These are phyloP conservation scores for Apodemus speciosus DNA, from an alignment of 2,113 vertebrate species.

Conservation along the genomic window DNA sequence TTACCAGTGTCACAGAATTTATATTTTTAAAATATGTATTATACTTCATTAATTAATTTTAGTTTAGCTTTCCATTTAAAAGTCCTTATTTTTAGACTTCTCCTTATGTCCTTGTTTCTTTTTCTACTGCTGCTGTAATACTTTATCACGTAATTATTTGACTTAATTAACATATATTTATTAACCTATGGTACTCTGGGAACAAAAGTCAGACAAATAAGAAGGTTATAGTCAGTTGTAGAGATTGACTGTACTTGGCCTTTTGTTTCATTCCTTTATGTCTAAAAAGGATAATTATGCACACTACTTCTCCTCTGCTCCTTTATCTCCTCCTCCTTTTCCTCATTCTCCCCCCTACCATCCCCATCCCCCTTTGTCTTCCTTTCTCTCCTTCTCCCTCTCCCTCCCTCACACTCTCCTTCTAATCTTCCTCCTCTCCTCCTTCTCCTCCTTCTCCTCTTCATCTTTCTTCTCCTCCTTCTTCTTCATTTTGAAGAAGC, in stretches of 20 bases:
- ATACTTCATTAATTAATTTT: not conserved
- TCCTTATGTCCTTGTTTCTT: not conserved
- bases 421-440: too few species aligned
- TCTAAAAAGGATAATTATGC: not conserved
- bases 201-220: not conserved
- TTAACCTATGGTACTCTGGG: not conserved
- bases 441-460: too few species aligned
- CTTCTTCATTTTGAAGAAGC: not conserved
- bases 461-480: too few species aligned
- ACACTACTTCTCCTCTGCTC: not conserved
- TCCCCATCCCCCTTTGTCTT: fast-evolving
- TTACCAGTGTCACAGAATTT: not conserved
- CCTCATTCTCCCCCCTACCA: too few species aligned
- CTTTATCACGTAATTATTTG: not conserved
- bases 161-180: not conserved
- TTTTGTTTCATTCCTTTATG: not conserved
- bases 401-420: too few species aligned
- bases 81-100: not conserved
- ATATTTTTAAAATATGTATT: not conserved
- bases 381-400: too few species aligned
- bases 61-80: not conserved
- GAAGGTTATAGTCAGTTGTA: not conserved
- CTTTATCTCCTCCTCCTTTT: too few species aligned
- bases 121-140: not conserved
- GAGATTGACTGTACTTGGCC: not conserved